phyloP scores from a whole-genome alignment of 2,113 vertebrate species.

The Cynocephalus volans region DNA sequence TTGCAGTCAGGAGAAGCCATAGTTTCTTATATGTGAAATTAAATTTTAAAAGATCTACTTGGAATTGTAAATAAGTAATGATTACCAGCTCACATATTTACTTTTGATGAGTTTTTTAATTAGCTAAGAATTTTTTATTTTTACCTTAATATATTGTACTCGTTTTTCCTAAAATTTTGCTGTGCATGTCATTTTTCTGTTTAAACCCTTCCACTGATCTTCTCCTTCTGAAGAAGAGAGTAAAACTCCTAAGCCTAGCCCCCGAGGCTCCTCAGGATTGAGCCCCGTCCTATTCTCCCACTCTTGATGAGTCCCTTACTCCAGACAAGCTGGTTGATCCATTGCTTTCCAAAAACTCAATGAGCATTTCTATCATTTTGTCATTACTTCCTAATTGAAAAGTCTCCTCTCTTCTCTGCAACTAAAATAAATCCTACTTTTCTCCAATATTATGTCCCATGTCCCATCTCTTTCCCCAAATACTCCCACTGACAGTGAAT shows the following conservation, averaged over 20 bases:
- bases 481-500: not conserved
- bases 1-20: not conserved
- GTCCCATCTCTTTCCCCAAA: not conserved
- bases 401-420: not conserved
- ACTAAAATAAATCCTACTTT: not conserved
- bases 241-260: not conserved
- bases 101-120: slow-evolving; percentile 20
- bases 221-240: not conserved
- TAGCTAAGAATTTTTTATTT: not conserved
- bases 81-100: slow-evolving; percentile 11
- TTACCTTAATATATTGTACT: not conserved
- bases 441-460: not conserved
- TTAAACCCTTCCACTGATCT: not conserved
- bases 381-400: not conserved
- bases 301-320: not conserved
- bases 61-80: not conserved
- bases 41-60: slow-evolving; percentile 5
- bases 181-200: not conserved
- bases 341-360: not conserved
- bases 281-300: not conserved
- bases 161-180: not conserved
- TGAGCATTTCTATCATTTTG: not conserved
- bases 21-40: not conserved
- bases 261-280: not conserved
- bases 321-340: not conserved